Percentiles rank a stretch among this genome's conserved stretches.
Evolutionary conservation across 2,888 invertebrate species (phyloP).

Genomic region (Operophtera brumata): DNA sequence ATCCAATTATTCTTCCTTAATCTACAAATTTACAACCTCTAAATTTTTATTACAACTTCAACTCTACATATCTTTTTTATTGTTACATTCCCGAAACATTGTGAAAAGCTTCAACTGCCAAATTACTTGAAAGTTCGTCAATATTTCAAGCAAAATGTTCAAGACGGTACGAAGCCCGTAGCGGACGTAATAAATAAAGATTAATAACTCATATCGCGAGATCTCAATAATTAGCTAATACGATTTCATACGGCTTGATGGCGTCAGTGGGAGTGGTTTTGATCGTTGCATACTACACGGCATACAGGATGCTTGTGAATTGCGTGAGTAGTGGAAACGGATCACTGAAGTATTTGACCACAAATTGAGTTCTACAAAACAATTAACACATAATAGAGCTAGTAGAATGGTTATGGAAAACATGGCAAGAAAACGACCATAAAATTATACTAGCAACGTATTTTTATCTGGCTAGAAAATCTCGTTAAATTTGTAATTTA

Average conservation of each 20-base stretch:
- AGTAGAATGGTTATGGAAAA: neutral
- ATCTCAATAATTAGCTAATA: slow-evolving; percentile 57
- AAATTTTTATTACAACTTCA: slow-evolving; percentile 24
- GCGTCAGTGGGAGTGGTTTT: slow-evolving; percentile 1
- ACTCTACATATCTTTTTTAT: slow-evolving; percentile 25
- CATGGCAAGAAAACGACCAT: no score
- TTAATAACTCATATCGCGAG: slow-evolving; percentile 47
- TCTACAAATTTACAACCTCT: no score
- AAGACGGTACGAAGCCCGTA: neutral
- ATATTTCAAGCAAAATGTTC: slow-evolving; percentile 25
- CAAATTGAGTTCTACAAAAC: neutral
- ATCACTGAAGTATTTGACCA: neutral
- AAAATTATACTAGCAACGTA: no score
- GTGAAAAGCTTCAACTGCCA: slow-evolving; percentile 20
- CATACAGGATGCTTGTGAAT: slow-evolving; percentile 10
- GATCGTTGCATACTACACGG: neutral
- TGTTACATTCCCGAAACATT: slow-evolving; percentile 17
- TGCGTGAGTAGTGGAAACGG: neutral
- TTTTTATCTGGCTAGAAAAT: no score
- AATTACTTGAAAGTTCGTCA: slow-evolving; percentile 33
- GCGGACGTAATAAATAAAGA: slow-evolving; percentile 43
- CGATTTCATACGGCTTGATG: slow-evolving; percentile 36
- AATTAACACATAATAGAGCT: neutral
- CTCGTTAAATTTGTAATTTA: no score
- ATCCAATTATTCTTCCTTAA: no score